Base-by-base conservation (phyloP, 2,888 invertebrate species). In the Melanostoma mellinum region DNA sequence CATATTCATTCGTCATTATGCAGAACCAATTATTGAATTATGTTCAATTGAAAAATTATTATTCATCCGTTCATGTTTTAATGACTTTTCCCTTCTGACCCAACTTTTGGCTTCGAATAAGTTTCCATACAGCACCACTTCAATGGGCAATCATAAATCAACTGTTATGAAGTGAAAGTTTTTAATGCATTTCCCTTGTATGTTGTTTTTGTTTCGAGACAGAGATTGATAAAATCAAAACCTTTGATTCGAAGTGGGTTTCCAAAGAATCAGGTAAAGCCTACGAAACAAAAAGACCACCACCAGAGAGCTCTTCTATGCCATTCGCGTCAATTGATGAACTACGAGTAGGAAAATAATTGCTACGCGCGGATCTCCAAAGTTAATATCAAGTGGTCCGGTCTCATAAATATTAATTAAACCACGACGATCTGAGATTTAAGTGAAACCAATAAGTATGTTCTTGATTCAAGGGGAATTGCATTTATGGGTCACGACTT, bases 21-120 rank as follows among this genome's bases (percentile, higher is more conserved):
- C 48, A 63, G 50, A 63, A 63, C 50, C 72, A 72, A 72, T 72
- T 72, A 72, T 71, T 58, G 50, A 63, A 63, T 63, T 63, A 63
- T 58, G 33, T 58, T 38, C 78, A 78, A 78, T 78, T 78, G 73
- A 61, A 78, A 67, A 78, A 78, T 73, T 78, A 67, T 78, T 78
- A 72, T 72, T 78, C 78, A 48, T 72, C 58, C 68, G 75, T 61
- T 38, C 53, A 69, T 61, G 44, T 76, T 78, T 63, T 78, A 58
- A 72, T 55, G 73, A 50, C 69, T n/a, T 10, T 42, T 48, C 60
- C 53, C n/a, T 4, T 20, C 10, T 60, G 60, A 72, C 71, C 71
- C 46, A 56, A 52, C 30, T 53, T 52, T 38, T 5, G n/a, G 38
- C 53, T 2, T 48, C 10, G n/a, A 58, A 52, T 42, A 38, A 30